These are phyloP conservation scores for Coelopa frigida DNA, from an alignment of 1,140 invertebrate genomes.

Conservation along the genomic window DNA sequence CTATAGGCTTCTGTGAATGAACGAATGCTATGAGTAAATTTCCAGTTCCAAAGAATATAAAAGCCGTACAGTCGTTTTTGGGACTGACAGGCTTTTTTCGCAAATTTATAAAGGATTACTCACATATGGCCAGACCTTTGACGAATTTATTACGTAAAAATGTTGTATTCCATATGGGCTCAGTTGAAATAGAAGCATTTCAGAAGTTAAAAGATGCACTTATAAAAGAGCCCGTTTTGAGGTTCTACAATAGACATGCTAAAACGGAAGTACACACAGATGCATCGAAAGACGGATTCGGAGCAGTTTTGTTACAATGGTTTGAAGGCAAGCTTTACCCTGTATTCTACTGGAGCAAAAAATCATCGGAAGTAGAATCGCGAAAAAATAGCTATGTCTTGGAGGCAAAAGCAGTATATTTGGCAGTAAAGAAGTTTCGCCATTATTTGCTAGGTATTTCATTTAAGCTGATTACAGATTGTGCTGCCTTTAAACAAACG, in stretches of 20 bases:
- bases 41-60: conserved; percentile 15
- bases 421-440: conserved; percentile 21
- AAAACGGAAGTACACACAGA: conserved; percentile 4
- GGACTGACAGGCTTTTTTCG: conserved; percentile 17
- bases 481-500: conserved; percentile 31
- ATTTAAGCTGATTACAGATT: conserved; percentile 22
- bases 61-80: neutral
- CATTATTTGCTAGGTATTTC: conserved; percentile 15
- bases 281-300: conserved; percentile 16
- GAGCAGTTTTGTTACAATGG: conserved; percentile 21
- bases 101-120: conserved; percentile 22
- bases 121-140: conserved; percentile 15
- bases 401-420: conserved; percentile 22
- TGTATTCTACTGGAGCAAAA: conserved; percentile 26
- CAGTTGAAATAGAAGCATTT: neutral
- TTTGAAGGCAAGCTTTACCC: conserved; percentile 11
- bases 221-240: neutral
- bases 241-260: neutral
- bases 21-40: conserved; percentile 30
- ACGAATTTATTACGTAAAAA: neutral
- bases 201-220: neutral
- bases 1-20: conserved; percentile 38
- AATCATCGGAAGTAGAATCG: conserved; percentile 35
- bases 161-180: neutral
- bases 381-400: conserved; percentile 37